Conservation (phyloP, 2,888 invertebrate genomes). For the Allygus modestus region DNA sequence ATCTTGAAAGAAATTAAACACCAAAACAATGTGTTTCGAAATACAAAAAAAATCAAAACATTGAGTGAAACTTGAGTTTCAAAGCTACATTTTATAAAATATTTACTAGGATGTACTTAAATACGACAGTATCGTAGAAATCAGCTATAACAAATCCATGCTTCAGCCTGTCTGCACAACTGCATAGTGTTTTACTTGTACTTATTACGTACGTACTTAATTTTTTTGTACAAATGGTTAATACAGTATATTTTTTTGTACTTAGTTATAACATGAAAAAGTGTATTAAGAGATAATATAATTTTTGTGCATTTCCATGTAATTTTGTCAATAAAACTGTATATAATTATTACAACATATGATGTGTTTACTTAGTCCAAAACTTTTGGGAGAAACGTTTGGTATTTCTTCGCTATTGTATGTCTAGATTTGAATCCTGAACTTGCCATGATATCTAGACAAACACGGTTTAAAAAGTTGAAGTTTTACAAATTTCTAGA, state of each 20-base stretch:
- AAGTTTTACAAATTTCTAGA: no score
- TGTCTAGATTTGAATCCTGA: no score
- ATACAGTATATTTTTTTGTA: constrained; percentile 60
- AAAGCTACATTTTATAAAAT: background rate
- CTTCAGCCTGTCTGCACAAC: constrained; percentile 32
- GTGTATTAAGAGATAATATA: constrained; percentile 32
- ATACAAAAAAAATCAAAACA: no score
- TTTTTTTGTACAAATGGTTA: constrained; percentile 47
- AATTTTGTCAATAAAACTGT: constrained; percentile 62
- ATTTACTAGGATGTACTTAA: background rate
- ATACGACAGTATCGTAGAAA: background rate
- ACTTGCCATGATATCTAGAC: no score
- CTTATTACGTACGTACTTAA: constrained; percentile 38
- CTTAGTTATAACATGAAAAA: constrained; percentile 32
- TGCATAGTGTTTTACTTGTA: constrained; percentile 9
- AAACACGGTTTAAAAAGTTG: no score
- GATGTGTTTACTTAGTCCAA: background rate
- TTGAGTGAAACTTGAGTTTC: no score
- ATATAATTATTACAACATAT: constrained; percentile 53
- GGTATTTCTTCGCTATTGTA: no score
- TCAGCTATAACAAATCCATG: background rate
- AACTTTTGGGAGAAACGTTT: no score
- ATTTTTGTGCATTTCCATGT: constrained; percentile 57
- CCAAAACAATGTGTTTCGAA: no score
- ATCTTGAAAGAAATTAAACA: no score